Percentiles rank a stretch among this genome's conserved stretches.
These are phyloP conservation scores for Metallyticus violacea DNA, from an alignment of 2,888 invertebrate species.

Conservation along the genomic window DNA sequence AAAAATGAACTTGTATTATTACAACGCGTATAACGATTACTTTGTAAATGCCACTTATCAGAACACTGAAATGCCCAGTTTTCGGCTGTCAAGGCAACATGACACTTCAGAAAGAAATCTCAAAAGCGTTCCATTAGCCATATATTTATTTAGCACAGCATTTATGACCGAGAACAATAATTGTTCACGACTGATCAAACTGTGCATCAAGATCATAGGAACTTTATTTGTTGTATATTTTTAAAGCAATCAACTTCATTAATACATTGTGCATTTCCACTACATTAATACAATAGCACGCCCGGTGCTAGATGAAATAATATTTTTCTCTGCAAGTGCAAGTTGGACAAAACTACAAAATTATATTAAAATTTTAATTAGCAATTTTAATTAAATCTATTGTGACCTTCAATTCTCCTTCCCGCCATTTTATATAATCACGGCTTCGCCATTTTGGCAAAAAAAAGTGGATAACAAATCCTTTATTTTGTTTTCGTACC, in stretches of 20 bases:
- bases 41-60: no score
- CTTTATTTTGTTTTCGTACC: not conserved
- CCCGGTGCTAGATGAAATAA: no score
- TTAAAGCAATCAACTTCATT: no score
- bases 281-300: no score
- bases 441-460: constrained; percentile 35
- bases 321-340: not conserved
- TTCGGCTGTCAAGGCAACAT: not conserved
- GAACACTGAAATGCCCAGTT: no score
- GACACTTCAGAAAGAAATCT: not conserved
- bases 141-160: constrained; percentile 27
- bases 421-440: constrained; percentile 35
- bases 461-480: constrained; percentile 26
- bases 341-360: not conserved
- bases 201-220: constrained; percentile 21
- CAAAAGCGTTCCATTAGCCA: not conserved
- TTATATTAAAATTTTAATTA: constrained; percentile 8
- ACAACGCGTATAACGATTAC: no score
- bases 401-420: constrained; percentile 39
- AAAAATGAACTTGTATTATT: no score
- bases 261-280: no score
- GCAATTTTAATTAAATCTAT: constrained; percentile 23
- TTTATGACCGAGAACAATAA: constrained; percentile 22
- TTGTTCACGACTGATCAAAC: constrained; percentile 21
- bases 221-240: no score